Conservation (phyloP, 2,888 invertebrate species). For the Bibio marci region DNA sequence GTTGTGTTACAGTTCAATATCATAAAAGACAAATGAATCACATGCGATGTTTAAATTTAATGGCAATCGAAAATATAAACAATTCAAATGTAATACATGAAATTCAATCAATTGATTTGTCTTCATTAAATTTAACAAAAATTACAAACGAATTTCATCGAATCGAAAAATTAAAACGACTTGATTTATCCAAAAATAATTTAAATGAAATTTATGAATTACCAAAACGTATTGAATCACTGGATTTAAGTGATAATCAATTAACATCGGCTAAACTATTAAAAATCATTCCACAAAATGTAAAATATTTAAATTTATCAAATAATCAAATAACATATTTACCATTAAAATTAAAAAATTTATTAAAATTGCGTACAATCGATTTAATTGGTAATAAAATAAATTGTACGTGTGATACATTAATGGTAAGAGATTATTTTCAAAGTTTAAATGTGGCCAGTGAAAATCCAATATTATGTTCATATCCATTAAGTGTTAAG, state of each 20-base stretch:
- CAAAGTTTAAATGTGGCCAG: constrained; percentile 35
- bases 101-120: constrained; percentile 38
- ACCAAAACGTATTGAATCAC: constrained; percentile 39
- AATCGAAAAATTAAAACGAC: constrained; percentile 39
- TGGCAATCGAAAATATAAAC: too few relatives aligned
- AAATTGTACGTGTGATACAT: constrained; percentile 50
- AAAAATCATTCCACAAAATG: constrained; percentile 34
- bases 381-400: constrained; percentile 51
- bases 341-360: constrained; percentile 37
- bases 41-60: too few relatives aligned
- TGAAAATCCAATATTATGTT: constrained; percentile 36
- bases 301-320: constrained; percentile 44
- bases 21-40: too few relatives aligned
- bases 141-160: constrained; percentile 37
- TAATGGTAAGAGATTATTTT: constrained; percentile 43
- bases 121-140: constrained; percentile 41
- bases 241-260: constrained; percentile 42
- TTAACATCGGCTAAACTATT: constrained; percentile 35
- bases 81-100: constrained; percentile 9
- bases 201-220: constrained; percentile 39
- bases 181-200: constrained; percentile 45
- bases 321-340: constrained; percentile 41
- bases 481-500: constrained; percentile 33
- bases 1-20: too few relatives aligned
- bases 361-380: constrained; percentile 40